Percentiles rank a stretch among this genome's conserved stretches.
Evolutionary conservation across 2,113 vertebrate genomes (phyloP).

Genomic region (Thamnaconus septentrionalis): DNA sequence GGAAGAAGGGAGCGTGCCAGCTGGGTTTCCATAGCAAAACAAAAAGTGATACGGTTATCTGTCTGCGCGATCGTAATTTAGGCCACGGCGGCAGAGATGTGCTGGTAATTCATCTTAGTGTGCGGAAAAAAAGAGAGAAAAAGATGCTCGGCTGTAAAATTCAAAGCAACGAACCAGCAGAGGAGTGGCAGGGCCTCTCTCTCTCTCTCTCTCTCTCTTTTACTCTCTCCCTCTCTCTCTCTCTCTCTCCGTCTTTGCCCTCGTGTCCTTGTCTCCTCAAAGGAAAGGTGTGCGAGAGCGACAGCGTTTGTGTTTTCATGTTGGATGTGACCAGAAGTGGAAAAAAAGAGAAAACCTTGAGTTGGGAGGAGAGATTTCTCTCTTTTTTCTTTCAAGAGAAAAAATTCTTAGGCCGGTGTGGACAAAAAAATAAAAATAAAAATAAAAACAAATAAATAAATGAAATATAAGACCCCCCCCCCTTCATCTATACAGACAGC

Average conservation of each 20-base stretch:
- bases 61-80: slow-evolving; percentile 39
- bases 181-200: no score
- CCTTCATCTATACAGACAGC: slow-evolving; percentile 46
- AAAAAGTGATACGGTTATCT: slow-evolving; percentile 47
- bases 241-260: slow-evolving; percentile 8
- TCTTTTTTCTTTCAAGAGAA: no score
- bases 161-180: slow-evolving; percentile 10
- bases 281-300: no score
- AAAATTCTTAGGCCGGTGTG: no score
- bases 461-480: slow-evolving; percentile 55
- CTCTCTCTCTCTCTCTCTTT: no score
- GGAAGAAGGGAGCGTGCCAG: background rate
- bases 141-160: slow-evolving; percentile 16
- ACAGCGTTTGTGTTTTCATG: no score
- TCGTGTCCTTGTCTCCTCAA: background rate
- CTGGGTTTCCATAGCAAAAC: slow-evolving; percentile 40
- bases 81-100: slow-evolving; percentile 34
- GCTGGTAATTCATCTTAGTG: slow-evolving; percentile 3
- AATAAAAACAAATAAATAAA: slow-evolving; percentile 22
- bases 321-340: background rate
- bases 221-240: background rate
- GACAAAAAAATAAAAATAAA: background rate
- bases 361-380: slow-evolving; percentile 11
- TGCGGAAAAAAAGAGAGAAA: background rate
- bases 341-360: slow-evolving; percentile 40